phyloP scores from a whole-genome alignment of 2,797 vertebrate genomes.

The Cryptoblepharus egeriae region DNA sequence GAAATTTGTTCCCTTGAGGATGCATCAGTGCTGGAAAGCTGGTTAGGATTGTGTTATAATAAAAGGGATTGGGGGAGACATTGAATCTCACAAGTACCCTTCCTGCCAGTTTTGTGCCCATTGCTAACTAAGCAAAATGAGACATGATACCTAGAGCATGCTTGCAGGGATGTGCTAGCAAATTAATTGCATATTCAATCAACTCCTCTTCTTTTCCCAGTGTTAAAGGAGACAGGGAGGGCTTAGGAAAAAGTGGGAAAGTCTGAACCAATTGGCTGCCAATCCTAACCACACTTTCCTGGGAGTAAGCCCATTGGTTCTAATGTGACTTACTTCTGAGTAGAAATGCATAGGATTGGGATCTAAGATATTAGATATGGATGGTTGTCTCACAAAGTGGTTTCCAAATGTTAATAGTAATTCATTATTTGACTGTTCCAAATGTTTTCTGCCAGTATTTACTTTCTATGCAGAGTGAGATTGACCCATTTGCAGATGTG shows the following conservation, averaged over 20 bases:
- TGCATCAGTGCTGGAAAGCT: no score
- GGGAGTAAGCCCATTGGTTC: no score
- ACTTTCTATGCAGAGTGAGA: not conserved
- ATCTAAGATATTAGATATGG: conserved; percentile 9
- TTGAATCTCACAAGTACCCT: not conserved
- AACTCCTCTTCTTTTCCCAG: not conserved
- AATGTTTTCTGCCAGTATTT: not conserved
- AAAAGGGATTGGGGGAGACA: no score
- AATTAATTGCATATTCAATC: not conserved
- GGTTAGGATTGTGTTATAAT: no score
- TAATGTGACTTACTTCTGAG: no score
- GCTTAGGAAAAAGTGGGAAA: not conserved
- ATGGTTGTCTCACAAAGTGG: not conserved
- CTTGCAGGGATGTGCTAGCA: not conserved
- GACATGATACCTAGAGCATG: not conserved
- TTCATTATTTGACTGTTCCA: not conserved
- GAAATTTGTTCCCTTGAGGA: no score
- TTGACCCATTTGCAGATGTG: not conserved
- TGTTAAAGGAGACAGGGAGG: no score
- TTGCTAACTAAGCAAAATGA: not conserved
- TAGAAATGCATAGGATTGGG: no score
- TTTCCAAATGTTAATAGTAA: not conserved
- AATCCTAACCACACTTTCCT: no score
- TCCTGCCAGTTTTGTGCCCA: not conserved
- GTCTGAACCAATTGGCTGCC: no score